Conservation (phyloP, 2,888 invertebrate genomes). For the Cataglyphis rosenhaueri region DNA sequence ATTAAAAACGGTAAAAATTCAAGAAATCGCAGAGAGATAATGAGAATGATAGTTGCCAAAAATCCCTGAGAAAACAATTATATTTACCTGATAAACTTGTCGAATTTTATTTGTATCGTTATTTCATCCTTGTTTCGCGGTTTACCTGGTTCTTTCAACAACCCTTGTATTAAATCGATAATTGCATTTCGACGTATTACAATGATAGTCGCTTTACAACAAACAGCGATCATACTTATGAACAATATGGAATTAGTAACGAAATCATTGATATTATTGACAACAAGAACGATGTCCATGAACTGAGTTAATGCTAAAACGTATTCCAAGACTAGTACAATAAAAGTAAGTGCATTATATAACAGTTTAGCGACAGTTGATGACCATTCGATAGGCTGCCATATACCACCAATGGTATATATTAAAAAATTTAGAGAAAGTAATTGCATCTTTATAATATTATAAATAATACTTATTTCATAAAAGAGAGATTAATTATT, state of each 20-base stretch:
- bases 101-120: slow-evolving; percentile 22
- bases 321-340: slow-evolving; percentile 4
- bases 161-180: not conserved
- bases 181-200: slow-evolving; percentile 14
- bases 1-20: not conserved
- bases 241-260: slow-evolving; percentile 20
- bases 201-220: slow-evolving; percentile 29
- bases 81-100: slow-evolving; percentile 15
- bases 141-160: slow-evolving; percentile 12
- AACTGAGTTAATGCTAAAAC: slow-evolving; percentile 7
- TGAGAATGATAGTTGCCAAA: not conserved
- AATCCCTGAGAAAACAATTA: not conserved
- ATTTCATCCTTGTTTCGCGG: not conserved
- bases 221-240: slow-evolving; percentile 4
- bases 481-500: not conserved
- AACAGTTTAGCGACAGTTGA: slow-evolving; percentile 45
- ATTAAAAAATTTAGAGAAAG: slow-evolving; percentile 34
- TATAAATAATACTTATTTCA: no score
- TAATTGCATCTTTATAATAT: slow-evolving; percentile 26
- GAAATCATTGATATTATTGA: slow-evolving; percentile 41
- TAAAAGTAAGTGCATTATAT: slow-evolving; percentile 43
- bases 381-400: slow-evolving; percentile 26
- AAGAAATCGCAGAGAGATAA: not conserved
- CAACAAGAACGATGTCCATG: slow-evolving; percentile 35
- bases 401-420: slow-evolving; percentile 11